Base-by-base conservation (phyloP, 2,888 invertebrate species). In the Silvanus unidentatus region DNA sequence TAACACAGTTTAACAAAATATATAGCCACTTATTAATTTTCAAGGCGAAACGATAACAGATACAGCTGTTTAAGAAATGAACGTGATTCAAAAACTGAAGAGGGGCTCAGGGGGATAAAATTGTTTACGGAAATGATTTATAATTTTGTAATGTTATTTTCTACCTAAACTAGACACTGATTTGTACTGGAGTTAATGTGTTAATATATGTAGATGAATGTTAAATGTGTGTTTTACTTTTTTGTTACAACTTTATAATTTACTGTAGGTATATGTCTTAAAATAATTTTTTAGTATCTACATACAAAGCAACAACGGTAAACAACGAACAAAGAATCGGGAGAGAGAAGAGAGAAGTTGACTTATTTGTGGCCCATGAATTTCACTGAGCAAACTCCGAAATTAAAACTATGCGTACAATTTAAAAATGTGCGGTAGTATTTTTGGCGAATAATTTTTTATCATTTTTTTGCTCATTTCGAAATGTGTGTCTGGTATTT, bases 41-140 rank as follows among this genome's bases (percentile, higher is more conserved):
- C 37, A 37, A 37, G 37, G 37, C 37, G 12, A 32, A 37, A 37
- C 15, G 14, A 37, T 37, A 37, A 37, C 15, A 37, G 37, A 37
- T 37, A 37, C 37, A 37, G 37, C 37, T 37, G 37, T 37, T 37
- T 37, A 32, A 12, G n/a, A 32, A 28, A 6, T 28, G 28, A 28
- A 28, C 10, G 28, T n/a, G 22, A 5, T 22, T 22, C 22, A 3
- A n/a, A n/a, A n/a, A n/a, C n/a, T n/a, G n/a, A 22, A 22, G 22
- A 8, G 22, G 22, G 22, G 22, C 8, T 22, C 22, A 22, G 22
- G 22, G 22, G 22, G 8, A 22, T 22, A 32, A 32, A 32, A n/a
- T 32, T 32, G 32, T 32, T 32, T 32, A 32, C 32, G 32, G 32
- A 32, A 32, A 32, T 32, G 32, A 32, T 11, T 32, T 12, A 11